Evolutionary conservation across 2,888 invertebrate species (phyloP).

Genomic region (Barypeithes pellucidus): DNA sequence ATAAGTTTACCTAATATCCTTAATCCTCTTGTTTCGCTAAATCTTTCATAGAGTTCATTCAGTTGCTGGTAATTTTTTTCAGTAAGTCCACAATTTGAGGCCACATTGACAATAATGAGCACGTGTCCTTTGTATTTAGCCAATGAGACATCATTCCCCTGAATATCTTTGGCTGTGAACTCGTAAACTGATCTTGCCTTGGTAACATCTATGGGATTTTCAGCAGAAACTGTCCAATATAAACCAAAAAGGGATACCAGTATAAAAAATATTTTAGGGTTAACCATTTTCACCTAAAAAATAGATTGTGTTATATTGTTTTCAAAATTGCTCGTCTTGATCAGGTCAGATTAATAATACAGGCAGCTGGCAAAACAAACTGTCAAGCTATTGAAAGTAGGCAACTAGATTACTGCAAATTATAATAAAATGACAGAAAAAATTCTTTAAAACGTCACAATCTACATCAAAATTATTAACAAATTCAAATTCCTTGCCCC

Average conservation of each 20-base stretch:
- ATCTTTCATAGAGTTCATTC: conserved; percentile 82
- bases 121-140: conserved; percentile 88
- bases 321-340: too few species aligned
- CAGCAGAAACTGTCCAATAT: background rate
- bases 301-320: background rate
- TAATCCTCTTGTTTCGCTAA: conserved; percentile 81
- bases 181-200: conserved; percentile 50
- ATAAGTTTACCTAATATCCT: conserved; percentile 76
- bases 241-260: background rate
- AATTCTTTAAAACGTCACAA: too few species aligned
- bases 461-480: too few species aligned
- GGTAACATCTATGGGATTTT: conserved; percentile 43
- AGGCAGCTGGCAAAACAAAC: too few species aligned
- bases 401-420: too few species aligned
- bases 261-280: background rate
- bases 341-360: too few species aligned
- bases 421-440: too few species aligned
- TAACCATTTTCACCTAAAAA: conserved; percentile 7
- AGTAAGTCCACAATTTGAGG: conserved; percentile 89
- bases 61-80: conserved; percentile 88
- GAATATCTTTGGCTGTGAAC: conserved; percentile 42
- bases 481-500: too few species aligned
- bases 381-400: too few species aligned
- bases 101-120: conserved; percentile 89
- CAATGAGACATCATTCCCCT: conserved; percentile 78